These are phyloP conservation scores for Anolis sagrei DNA, from an alignment of 2,113 vertebrate genomes.

Conservation along the genomic window DNA sequence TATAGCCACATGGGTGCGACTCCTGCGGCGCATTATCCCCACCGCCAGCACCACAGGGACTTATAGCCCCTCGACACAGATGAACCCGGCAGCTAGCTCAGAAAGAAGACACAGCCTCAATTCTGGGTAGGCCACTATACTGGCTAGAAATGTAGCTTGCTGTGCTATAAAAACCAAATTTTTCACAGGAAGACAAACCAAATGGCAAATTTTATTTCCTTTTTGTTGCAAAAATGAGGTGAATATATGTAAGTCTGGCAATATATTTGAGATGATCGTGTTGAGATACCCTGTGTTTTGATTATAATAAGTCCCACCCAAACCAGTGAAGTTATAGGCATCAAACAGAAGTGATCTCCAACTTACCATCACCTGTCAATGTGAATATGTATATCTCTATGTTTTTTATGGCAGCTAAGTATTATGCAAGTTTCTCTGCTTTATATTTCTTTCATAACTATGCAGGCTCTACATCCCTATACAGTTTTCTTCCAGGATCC, in stretches of 20 bases:
- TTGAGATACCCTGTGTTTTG: not conserved
- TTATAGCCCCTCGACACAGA: conserved; percentile 83
- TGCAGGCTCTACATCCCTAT: not conserved
- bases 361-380: not conserved
- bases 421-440: conserved; percentile 62
- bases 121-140: conserved; percentile 13
- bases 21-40: conserved; percentile 95
- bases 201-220: too few relatives aligned
- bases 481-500: not conserved
- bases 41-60: conserved; percentile 92
- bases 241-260: not conserved
- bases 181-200: not conserved
- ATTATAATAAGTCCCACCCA: not conserved
- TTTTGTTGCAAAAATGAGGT: not conserved
- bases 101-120: conserved; percentile 24
- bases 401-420: not conserved
- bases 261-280: not conserved
- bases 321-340: conserved; percentile 75
- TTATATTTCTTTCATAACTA: conserved; percentile 22
- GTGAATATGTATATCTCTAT: not conserved
- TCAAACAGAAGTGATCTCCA: conserved; percentile 31
- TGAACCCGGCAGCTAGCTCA: conserved; percentile 27
- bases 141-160: not conserved
- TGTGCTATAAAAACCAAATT: not conserved
- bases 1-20: conserved; percentile 97